Evolutionary conservation across 2,888 invertebrate species (phyloP).

Genomic region (Hemaris fuciformis): DNA sequence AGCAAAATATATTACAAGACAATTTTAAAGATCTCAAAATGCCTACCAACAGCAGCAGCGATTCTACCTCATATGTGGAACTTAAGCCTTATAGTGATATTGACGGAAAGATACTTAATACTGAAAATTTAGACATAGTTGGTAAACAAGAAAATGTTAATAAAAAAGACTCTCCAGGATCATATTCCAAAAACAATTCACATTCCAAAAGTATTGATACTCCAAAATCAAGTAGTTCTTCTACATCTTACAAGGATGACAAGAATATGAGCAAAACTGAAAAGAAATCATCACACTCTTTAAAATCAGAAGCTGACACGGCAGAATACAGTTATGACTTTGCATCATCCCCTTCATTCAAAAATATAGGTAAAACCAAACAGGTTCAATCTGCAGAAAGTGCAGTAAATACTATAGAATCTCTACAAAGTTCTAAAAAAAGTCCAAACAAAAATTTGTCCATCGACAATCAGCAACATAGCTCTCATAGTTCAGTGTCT

Average conservation of each 20-base stretch:
- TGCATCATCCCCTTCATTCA: slow-evolving; percentile 45
- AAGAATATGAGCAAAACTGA: slow-evolving; percentile 32
- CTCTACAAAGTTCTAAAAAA: slow-evolving; percentile 15
- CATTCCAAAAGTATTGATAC: slow-evolving; percentile 32
- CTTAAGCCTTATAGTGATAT: slow-evolving; percentile 59
- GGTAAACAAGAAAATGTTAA: slow-evolving; percentile 33
- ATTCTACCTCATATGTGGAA: slow-evolving; percentile 70
- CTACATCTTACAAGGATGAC: slow-evolving; percentile 40
- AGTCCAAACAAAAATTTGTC: slow-evolving; percentile 39
- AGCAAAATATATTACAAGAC: slow-evolving; percentile 7
- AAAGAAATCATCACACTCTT: slow-evolving; percentile 38
- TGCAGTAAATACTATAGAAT: slow-evolving; percentile 28
- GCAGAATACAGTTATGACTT: slow-evolving; percentile 71
- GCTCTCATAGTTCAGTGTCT: slow-evolving; percentile 66
- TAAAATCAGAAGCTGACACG: slow-evolving; percentile 53
- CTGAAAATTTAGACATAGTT: slow-evolving; percentile 49
- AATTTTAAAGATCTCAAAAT: slow-evolving; percentile 37
- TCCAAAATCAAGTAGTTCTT: slow-evolving; percentile 44
- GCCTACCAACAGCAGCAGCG: slow-evolving; percentile 61
- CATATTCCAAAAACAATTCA: slow-evolving; percentile 26
- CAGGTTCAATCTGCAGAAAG: slow-evolving; percentile 25
- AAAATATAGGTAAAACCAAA: slow-evolving; percentile 26
- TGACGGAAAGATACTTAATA: slow-evolving; percentile 60
- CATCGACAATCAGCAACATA: slow-evolving; percentile 49
- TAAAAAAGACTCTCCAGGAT: slow-evolving; percentile 15